Base-by-base conservation (phyloP, 2,888 invertebrate genomes). In the Caenorhabditis zanzibari region DNA sequence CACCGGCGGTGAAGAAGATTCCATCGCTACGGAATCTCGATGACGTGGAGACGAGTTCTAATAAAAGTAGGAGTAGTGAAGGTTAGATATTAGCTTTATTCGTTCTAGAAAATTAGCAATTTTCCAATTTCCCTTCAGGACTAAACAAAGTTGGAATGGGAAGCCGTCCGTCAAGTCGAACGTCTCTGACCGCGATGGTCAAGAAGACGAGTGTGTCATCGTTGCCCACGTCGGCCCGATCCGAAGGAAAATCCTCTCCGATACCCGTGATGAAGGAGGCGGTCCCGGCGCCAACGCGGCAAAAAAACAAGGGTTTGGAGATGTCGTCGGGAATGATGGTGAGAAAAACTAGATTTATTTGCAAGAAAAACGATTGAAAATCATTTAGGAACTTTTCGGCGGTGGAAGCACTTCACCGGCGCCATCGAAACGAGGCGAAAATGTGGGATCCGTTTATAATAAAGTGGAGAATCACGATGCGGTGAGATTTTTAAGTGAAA, bases 201-300 rank as follows among this genome's bases (percentile, higher is more conserved):
- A 81, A 81, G 19, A 74, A 74, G 63, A 68, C 68, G 47, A 66
- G 72, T 76, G 71, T 76, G 47, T 74, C 79, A 58, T 85, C 82
- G 22, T 69, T 72, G 79, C 83, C 84, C 28, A 81, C 85, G 52
- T 88, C 88, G 52, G 79, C 82, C 69, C 82, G 88, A 69, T 86
- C 86, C 47, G 85, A 85, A 77, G 76, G 76, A 75, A 88, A 88
- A 86, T 88, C 88, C 84, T 88, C 88, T 84, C 88, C 86, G 24
- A 63, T 86, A 38, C 87, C 87, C 9, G 75, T 85, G 38, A 38
- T 38, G 10, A 82, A 82, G 47, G 84, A 85, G 24, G 68, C 64
- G 12, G 58, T 82, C 41, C 88, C 86, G 59, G 85, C 84, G 16
- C 73, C 77, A 28, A 63, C 81, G 38, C 52, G 87, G 63, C 85